phyloP scores from a whole-genome alignment of 1,140 invertebrate genomes.

The Heliconius himera region DNA sequence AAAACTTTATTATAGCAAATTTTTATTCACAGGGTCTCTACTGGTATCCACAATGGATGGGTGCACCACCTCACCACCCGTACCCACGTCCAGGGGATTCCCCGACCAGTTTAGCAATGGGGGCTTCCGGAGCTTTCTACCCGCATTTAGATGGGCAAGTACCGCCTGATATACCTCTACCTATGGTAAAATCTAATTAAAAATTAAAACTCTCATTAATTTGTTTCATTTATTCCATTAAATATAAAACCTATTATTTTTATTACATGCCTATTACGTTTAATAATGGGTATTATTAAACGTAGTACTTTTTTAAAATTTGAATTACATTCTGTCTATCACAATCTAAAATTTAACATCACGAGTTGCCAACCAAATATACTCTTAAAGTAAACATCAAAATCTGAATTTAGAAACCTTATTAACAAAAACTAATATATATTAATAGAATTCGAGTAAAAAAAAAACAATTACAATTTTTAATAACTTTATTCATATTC shows the following conservation, averaged over 20 bases:
- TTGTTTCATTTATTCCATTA: constrained; percentile 9
- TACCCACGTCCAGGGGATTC: constrained; percentile 51
- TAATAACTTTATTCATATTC: constrained; percentile 74
- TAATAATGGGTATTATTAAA: no score
- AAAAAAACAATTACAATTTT: constrained; percentile 57
- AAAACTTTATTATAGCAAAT: background rate
- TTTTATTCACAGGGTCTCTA: constrained; percentile 62
- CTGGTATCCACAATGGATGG: constrained; percentile 79
- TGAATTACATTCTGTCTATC: no score
- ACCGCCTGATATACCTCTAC: constrained; percentile 14
- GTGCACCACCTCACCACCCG: constrained; percentile 61
- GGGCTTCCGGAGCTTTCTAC: constrained; percentile 47
- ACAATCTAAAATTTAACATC: no score
- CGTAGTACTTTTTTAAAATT: no score
- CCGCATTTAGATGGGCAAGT: constrained; percentile 49
- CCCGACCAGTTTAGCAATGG: constrained; percentile 31
- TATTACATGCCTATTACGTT: no score
- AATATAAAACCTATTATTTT: no score
- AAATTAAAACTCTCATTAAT: constrained; percentile 16
- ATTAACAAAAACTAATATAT: no score
- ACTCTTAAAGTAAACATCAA: no score
- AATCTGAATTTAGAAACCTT: no score
- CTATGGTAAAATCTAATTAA: background rate
- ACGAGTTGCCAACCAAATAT: no score
- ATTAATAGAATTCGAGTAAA: constrained; percentile 1